Conservation (phyloP, 2,888 invertebrate genomes). For the Brachypalpus laphriformis region DNA sequence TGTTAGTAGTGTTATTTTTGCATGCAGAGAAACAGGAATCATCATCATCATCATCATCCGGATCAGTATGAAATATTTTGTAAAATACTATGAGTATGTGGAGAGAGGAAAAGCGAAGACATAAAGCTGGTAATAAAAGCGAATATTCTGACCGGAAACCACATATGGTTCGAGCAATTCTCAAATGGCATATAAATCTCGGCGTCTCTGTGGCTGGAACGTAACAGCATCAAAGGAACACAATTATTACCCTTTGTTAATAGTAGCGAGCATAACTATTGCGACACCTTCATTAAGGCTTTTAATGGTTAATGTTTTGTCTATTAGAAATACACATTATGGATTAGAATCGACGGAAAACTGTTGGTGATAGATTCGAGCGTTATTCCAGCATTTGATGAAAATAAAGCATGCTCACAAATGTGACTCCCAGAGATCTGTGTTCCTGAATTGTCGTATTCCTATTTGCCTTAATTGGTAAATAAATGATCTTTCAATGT, state of each 20-base stretch:
- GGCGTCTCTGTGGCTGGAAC: constrained; percentile 42
- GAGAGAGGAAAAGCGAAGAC: constrained; percentile 5
- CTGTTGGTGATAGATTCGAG: too few species aligned
- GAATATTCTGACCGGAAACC: constrained; percentile 60
- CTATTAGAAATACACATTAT: too few species aligned
- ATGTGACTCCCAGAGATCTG: too few species aligned
- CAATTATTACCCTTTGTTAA: constrained; percentile 19
- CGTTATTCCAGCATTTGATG: too few species aligned
- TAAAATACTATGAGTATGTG: constrained; percentile 4
- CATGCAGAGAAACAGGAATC: constrained; percentile 24
- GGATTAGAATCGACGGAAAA: too few species aligned
- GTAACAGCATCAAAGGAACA: constrained; percentile 46
- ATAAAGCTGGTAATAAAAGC: constrained; percentile 59
- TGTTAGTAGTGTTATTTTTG: constrained; percentile 6
- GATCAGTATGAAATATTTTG: constrained; percentile 46
- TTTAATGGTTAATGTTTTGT: not conserved
- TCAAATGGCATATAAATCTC: constrained; percentile 64
- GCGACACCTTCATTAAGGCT: constrained; percentile 8
- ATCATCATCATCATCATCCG: constrained; percentile 35
- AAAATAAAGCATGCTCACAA: too few species aligned
- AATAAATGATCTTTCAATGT: too few species aligned
- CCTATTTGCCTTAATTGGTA: too few species aligned
- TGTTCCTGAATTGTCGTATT: too few species aligned
- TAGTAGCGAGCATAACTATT: constrained; percentile 22
- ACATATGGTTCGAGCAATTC: constrained; percentile 60